Conservation (phyloP, 2,797 vertebrate species). For the Melanotaenia nigrans region DNA sequence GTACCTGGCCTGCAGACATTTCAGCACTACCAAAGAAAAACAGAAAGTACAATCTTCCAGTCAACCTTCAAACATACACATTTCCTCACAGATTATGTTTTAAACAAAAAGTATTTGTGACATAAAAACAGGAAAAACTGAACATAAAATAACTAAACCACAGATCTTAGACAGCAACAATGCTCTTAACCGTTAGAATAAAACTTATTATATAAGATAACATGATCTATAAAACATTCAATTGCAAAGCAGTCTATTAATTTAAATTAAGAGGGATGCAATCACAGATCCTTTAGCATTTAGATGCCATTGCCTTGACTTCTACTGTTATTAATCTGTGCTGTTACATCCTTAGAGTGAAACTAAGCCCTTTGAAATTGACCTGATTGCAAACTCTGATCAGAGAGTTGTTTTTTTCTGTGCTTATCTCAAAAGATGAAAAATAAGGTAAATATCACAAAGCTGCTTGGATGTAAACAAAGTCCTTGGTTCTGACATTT, state of each 20-base stretch:
- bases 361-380: conserved; percentile 1
- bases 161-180: not conserved
- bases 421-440: not conserved
- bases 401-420: not conserved
- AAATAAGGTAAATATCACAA: not conserved
- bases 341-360: not conserved
- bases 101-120: not conserved
- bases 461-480: not conserved
- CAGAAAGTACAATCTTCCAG: not conserved
- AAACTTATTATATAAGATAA: not conserved
- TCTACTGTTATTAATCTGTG: not conserved
- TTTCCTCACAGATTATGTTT: not conserved
- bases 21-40: conserved; percentile 86
- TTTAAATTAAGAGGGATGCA: not conserved
- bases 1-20: conserved; percentile 95
- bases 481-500: not conserved
- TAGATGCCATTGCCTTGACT: not conserved
- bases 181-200: not conserved
- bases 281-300: not conserved
- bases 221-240: not conserved
- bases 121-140: not conserved
- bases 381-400: not conserved
- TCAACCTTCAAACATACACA: too few relatives aligned
- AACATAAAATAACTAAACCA: not conserved
- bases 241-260: not conserved